Evolutionary conservation across 2,113 vertebrate species (phyloP).

Genomic region (Cathartes aura): DNA sequence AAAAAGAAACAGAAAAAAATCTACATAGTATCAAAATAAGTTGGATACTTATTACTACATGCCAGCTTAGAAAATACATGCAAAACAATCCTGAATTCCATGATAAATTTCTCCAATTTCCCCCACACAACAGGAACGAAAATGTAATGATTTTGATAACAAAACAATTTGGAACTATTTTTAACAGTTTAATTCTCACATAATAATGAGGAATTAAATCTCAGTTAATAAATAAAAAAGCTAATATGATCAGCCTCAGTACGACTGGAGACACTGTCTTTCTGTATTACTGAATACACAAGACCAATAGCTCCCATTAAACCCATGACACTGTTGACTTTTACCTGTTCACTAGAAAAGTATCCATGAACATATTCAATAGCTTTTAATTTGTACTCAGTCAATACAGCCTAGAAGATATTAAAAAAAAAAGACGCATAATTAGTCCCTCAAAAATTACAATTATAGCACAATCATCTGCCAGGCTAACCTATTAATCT

Average conservation of each 20-base stretch:
- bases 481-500: neutral
- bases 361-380: constrained; percentile 98
- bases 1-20: neutral
- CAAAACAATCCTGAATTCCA: neutral
- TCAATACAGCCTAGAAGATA: constrained; percentile 90
- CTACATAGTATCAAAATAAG: neutral
- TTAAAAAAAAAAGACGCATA: neutral
- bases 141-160: neutral
- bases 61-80: neutral
- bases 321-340: neutral
- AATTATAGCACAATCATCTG: neutral
- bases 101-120: neutral
- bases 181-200: neutral
- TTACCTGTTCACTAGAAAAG: constrained; percentile 98
- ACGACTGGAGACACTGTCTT: neutral
- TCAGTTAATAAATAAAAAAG: neutral
- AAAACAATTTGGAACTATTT: neutral
- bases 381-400: constrained; percentile 94
- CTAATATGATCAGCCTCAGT: neutral
- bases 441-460: neutral
- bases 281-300: neutral
- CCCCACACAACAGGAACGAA: neutral
- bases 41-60: neutral
- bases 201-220: neutral
- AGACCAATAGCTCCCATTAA: neutral